Base-by-base conservation (phyloP, 2,113 vertebrate species). In the Oncorhynchus keta region DNA sequence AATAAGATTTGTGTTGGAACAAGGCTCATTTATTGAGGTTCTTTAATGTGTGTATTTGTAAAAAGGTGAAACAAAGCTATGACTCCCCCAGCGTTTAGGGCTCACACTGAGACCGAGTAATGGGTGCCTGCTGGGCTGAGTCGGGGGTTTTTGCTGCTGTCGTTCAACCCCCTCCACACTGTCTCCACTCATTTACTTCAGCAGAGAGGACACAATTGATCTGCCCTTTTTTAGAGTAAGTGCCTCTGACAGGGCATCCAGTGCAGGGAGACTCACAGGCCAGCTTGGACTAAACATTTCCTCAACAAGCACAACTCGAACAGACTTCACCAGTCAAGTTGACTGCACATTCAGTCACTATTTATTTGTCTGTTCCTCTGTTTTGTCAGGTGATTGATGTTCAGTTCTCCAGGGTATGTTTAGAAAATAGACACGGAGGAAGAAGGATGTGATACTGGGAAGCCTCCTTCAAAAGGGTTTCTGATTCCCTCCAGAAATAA, bases 141-240 rank as follows among this genome's bases (percentile, higher is more conserved):
- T 74, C 74, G 39, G 72, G 69, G 81, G 76, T 49, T 74, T 74
- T 81, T 72, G 62, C 79, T 84, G 83, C 87, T 89, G 86, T 89
- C 26, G 22, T 71, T 77, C 67, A 83, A 84, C 88, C 75, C 85
- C 57, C 8, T 48, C 76, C 73, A 66, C n/a, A 16, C 26, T 14
- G 84, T 88, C 88, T 72, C 77, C 26, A 18, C 79, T 73, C 71
- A 87, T 91, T 89, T 83, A 84, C 81, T 75, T 86, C 86, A 89
- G 73, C 73, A 75, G 65, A 76, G 65, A 72, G 79, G 80, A 83
- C 55, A 70, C 73, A 87, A 89, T 86, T 88, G 85, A 91, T 90
- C 88, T 77, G 1, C 7, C 79, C 49, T 24, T 74, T 75, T 73
- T 73, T 12, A 75, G 79, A 61, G 80, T 91, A 89, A 91, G 83